A percentile compares a stretch with the other conserved stretches of the same genome.
phyloP scores from a whole-genome alignment of 2,113 vertebrate species.

The Scatophagus argus region DNA sequence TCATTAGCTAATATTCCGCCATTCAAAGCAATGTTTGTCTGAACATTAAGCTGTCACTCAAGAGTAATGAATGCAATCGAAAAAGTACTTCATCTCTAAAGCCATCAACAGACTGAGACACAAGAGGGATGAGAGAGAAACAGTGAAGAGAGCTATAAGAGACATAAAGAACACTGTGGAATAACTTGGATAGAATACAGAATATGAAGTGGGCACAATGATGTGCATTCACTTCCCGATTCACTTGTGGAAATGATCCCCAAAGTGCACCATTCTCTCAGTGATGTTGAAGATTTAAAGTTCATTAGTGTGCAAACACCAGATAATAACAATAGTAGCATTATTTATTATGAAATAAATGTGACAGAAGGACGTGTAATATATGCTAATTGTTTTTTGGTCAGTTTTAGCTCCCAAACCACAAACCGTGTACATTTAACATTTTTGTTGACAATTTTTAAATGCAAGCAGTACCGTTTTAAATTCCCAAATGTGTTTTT shows the following conservation, averaged over 20 bases:
- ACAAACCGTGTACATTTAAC: background rate
- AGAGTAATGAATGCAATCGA: conserved; percentile 32
- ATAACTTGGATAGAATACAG: conserved; percentile 68
- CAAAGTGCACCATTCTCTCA: conserved; percentile 30
- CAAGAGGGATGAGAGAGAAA: conserved; percentile 61
- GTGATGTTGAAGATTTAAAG: conserved; percentile 42
- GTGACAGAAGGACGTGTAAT: background rate
- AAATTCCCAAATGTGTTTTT: background rate
- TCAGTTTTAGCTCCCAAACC: background rate
- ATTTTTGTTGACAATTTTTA: too few species aligned
- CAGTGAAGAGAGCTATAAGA: conserved; percentile 58
- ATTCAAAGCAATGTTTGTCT: conserved; percentile 21
- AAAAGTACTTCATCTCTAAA: conserved; percentile 54
- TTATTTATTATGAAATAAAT: background rate
- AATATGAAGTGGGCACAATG: conserved; percentile 66
- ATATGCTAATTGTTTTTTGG: background rate
- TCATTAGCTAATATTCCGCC: conserved; percentile 27
- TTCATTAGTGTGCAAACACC: conserved; percentile 30
- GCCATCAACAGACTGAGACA: conserved; percentile 52
- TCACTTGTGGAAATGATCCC: conserved; percentile 60
- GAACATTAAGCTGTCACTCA: conserved; percentile 44
- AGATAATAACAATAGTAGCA: background rate
- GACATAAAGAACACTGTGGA: conserved; percentile 57
- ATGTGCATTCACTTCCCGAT: conserved; percentile 66
- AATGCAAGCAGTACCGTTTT: background rate